These are phyloP conservation scores for Pituophis catenifer DNA, from an alignment of 2,113 vertebrate genomes.

Conservation along the genomic window DNA sequence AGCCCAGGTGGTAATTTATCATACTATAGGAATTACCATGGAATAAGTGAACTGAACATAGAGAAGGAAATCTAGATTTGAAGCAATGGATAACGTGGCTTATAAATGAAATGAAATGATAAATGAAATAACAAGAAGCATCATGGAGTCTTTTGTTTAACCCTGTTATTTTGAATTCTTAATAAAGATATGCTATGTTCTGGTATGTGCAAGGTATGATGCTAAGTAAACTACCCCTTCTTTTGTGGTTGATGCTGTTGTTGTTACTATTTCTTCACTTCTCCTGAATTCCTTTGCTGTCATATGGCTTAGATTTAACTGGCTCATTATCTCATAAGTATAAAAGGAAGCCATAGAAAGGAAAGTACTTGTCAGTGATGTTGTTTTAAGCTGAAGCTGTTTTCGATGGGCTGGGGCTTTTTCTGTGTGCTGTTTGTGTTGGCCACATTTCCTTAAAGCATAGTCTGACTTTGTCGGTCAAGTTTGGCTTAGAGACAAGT, in stretches of 20 bases:
- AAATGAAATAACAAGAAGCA: constrained; percentile 24
- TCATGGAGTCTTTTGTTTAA: constrained; percentile 50
- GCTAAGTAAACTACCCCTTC: constrained; percentile 4
- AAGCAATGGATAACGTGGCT: constrained; percentile 25
- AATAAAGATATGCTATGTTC: not conserved
- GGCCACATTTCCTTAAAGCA: not conserved
- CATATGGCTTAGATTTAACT: not conserved
- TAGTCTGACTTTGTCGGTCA: not conserved
- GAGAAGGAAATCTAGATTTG: constrained; percentile 42
- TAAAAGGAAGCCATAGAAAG: constrained; percentile 14
- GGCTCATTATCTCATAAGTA: constrained; percentile 13
- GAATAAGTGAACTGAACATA: not conserved
- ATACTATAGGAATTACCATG: constrained; percentile 3
- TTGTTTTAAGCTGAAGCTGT: not conserved
- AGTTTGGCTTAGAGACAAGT: not conserved
- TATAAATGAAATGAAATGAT: not conserved
- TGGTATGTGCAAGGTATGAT: not conserved
- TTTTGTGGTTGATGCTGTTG: constrained; percentile 20
- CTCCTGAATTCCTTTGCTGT: constrained; percentile 15
- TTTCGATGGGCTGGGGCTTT: not conserved
- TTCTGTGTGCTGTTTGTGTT: not conserved
- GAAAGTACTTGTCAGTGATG: constrained; percentile 5
- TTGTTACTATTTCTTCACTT: not conserved
- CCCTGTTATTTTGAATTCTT: constrained; percentile 31
- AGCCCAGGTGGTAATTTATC: not conserved